These are phyloP conservation scores for Willowsia nigromaculata DNA, from an alignment of 2,888 invertebrate genomes.

Conservation along the genomic window DNA sequence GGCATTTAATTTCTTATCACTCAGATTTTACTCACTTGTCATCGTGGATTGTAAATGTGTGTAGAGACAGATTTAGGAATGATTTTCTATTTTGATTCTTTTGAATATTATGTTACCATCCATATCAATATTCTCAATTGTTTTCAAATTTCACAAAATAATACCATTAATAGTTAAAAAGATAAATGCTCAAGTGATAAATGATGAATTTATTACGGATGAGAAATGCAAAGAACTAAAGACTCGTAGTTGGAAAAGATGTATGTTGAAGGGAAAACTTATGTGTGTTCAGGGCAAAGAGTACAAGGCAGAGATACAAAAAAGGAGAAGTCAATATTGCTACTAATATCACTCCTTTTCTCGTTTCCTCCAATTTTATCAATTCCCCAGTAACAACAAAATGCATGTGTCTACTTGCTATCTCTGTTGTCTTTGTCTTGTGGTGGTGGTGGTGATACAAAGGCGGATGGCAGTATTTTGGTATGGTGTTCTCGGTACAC, in stretches of 20 bases:
- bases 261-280: constrained; percentile 38
- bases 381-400: constrained; percentile 67
- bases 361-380: constrained; percentile 69
- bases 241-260: neutral
- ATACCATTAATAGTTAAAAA: too few relatives aligned
- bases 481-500: neutral
- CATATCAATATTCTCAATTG: too few relatives aligned
- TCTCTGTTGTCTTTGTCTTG: constrained; percentile 21
- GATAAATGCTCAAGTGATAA: too few relatives aligned
- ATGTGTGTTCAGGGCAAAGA: constrained; percentile 20
- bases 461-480: constrained; percentile 1
- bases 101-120: too few relatives aligned
- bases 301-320: neutral
- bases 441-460: constrained; percentile 4
- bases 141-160: too few relatives aligned
- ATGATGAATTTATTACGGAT: too few relatives aligned
- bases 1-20: too few relatives aligned
- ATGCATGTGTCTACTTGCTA: constrained; percentile 53
- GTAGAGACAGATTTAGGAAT: too few relatives aligned
- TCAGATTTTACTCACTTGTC: too few relatives aligned
- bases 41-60: too few relatives aligned
- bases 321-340: constrained; percentile 61
- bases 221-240: neutral
- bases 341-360: constrained; percentile 71
- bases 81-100: too few relatives aligned